These are phyloP conservation scores for Neotragus pygmaeus DNA, from an alignment of 2,113 vertebrate species.

Conservation along the genomic window DNA sequence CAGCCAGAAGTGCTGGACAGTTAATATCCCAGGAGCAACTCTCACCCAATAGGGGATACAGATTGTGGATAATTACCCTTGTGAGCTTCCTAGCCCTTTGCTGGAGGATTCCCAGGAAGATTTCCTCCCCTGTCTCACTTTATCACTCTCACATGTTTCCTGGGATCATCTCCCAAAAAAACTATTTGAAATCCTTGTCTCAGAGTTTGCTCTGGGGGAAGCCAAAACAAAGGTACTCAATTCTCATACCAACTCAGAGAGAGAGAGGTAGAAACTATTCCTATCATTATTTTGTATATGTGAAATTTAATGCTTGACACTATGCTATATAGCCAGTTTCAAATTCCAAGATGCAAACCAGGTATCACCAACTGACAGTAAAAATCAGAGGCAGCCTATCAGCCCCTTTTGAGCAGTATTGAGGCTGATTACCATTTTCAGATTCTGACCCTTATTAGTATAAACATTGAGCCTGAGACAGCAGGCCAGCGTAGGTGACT, in stretches of 20 bases:
- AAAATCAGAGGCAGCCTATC: not conserved
- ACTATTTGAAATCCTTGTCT: not conserved
- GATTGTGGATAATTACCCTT: not conserved
- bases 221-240: not conserved
- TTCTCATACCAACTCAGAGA: not conserved
- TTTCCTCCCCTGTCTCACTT: not conserved
- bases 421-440: not conserved
- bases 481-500: not conserved
- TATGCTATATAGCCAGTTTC: not conserved
- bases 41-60: not conserved
- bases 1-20: not conserved
- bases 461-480: not conserved
- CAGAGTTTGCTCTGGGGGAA: not conserved
- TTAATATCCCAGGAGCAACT: not conserved
- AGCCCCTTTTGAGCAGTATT: not conserved
- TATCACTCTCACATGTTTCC: not conserved
- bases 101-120: not conserved
- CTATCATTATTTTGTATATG: not conserved
- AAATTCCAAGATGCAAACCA: not conserved
- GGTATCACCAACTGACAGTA: not conserved
- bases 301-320: not conserved
- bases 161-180: not conserved
- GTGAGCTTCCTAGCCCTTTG: not conserved
- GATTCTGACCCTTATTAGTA: not conserved
- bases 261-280: not conserved